Base-by-base conservation (phyloP, 1,140 invertebrate species). In the Neuroterus valhalla region DNA sequence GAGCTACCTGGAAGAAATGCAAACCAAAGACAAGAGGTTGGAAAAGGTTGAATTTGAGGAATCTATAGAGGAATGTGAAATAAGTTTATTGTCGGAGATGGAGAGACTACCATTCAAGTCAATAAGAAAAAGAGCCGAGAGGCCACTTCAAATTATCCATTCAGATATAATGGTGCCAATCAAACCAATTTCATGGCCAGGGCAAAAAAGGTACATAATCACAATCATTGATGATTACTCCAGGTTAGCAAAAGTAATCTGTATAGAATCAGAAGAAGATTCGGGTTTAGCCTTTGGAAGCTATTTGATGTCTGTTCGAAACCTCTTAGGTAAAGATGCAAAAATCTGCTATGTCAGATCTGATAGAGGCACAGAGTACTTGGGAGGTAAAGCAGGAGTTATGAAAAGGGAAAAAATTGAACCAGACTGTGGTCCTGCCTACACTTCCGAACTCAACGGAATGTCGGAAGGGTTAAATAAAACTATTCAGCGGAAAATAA, bases 401-500 rank as follows among this genome's bases (percentile, higher is more conserved):
- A 67, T 80, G 43, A 71, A 44, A 0, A 78, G 44, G 75, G 76
- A 80, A 71, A 48, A 43, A 17, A 75, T 71, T 23, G 71, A 70
- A 17, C 43, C 21, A 10, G 31, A 74, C n/a, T 72, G 68, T 23
- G 42, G 72, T 23, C 68, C 73, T 42, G 62, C 78, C 11, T 67
- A 79, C 21, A 79, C 78, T 17, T 72, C 71, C 31, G 69, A 46
- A 71, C 76, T 82, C 23, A 88, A 89, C 77, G 85, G 86, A 14
- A 69, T 80, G 44, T 79, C 84, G 8, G 85, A 90, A 69, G 74
- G 85, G 31, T 31, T 31, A 3, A 31, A 31, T 31, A 31, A 31
- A 31, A 31, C 5, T 0, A 0, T 31, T 31, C 0, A 31, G 31
- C 4, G 31, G 31, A 31, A 2, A 26, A 26, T 31, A 31, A 31